Base-by-base conservation (phyloP, 2,888 invertebrate species). In the Alcis repandata region DNA sequence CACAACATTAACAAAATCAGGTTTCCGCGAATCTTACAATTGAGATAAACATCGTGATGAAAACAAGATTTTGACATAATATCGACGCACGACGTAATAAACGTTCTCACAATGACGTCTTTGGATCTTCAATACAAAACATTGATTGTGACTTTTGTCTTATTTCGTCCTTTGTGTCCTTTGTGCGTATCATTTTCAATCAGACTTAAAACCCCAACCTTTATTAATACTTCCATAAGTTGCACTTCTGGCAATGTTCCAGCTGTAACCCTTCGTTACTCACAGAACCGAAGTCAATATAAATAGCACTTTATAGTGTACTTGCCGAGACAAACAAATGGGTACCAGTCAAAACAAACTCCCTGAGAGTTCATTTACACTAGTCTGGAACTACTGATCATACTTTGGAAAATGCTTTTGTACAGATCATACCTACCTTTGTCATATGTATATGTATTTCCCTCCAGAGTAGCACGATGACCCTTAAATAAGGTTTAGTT, bases 121-220 rank as follows among this genome's bases (percentile, higher is more conserved):
- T 60, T n/a, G 45, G 46, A 43, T 52, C 49, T 59, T 54, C 43
- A 68, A 52, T 53, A 59, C 46, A 61, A 64, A 57, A 45, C 33
- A 13, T 56, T 17, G 38, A 45, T 53, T 58, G 41, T 51, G 10
- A 10, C 27, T 59, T 59, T 33, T 45, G 48, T 60, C 63, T 63
- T 32, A 49, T 65, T 64, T 69, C 49, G 45, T 61, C 64, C 69
- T 73, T 73, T 73, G 70, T 73, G 45, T 43, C 63, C 72, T 70
- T 72, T 73, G 70, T 73, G 32, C 13, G 15, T n/a, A 40, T 43
- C 19, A 57, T 56, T 45, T 45, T 15, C 54, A 59, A 64, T 65
- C 60, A 48, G 20, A 40, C 36, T 10, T 61, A 53, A 58, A 22
- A 64, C 46, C 33, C 49, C 8, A 43, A 56, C 59, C 60, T 60